Conservation (phyloP, 1,140 invertebrate genomes). For the Drosophila arizonae region DNA sequence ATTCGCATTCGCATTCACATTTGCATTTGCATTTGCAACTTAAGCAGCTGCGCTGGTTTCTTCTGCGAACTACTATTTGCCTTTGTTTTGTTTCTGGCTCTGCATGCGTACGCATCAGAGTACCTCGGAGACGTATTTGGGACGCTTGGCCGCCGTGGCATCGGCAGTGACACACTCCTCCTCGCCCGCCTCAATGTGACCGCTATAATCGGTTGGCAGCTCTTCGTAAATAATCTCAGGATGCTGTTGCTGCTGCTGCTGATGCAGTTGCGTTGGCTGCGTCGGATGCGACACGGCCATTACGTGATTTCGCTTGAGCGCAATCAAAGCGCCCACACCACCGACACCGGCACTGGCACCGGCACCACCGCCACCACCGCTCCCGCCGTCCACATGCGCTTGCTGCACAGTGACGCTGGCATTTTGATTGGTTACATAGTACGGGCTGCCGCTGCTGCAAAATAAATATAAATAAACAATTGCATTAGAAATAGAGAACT, state of each 20-base stretch:
- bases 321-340: conserved; percentile 71
- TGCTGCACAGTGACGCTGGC: conserved; percentile 49
- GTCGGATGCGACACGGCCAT: conserved; percentile 63
- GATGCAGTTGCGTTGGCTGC: conserved; percentile 56
- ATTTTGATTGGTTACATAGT: conserved; percentile 81
- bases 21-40: conserved; percentile 10
- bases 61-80: conserved; percentile 54
- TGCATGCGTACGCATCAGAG: conserved; percentile 81
- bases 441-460: conserved; percentile 70
- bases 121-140: conserved; percentile 79
- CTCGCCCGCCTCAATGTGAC: conserved; percentile 75
- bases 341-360: not conserved
- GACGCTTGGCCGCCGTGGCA: conserved; percentile 65
- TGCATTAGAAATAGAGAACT: not conserved
- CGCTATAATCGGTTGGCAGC: conserved; percentile 78
- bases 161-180: conserved; percentile 63
- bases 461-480: not conserved
- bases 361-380: not conserved
- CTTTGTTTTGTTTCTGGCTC: conserved; percentile 66
- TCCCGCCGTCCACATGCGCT: conserved; percentile 55
- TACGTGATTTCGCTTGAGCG: conserved; percentile 76
- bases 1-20: not conserved
- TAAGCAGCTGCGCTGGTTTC: conserved; percentile 12
- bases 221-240: conserved; percentile 80
- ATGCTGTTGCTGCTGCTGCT: conserved; percentile 72